Evolutionary conservation across 1,140 invertebrate genomes (phyloP).

Genomic region (Trichonephila clavipes): DNA sequence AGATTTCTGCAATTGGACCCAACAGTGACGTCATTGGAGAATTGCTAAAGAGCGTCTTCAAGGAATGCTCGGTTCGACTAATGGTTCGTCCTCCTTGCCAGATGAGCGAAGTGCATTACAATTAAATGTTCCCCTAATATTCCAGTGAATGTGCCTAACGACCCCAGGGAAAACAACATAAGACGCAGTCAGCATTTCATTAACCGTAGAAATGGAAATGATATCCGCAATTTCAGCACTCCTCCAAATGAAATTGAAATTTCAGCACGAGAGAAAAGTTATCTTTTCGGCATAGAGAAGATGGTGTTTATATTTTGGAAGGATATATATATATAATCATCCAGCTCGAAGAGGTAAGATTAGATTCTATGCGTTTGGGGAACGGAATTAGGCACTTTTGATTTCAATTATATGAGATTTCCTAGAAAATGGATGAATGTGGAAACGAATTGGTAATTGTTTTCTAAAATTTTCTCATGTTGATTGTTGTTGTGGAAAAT

Average conservation of each 20-base stretch:
- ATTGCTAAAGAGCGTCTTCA: not conserved
- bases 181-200: constrained; percentile 64
- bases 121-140: constrained; percentile 62
- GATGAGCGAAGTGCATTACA: constrained; percentile 62
- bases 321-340: not conserved
- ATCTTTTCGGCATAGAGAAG: not conserved
- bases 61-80: constrained; percentile 15
- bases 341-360: constrained; percentile 15
- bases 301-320: constrained; percentile 18
- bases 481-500: not conserved
- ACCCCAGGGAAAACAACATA: constrained; percentile 59
- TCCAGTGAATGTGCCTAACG: constrained; percentile 48
- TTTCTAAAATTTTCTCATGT: not conserved
- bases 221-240: constrained; percentile 11
- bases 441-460: constrained; percentile 18
- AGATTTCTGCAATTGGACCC: not conserved
- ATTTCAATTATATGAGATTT: constrained; percentile 42
- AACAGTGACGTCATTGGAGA: not conserved
- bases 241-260: constrained; percentile 27
- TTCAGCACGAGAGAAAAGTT: not conserved
- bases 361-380: not conserved
- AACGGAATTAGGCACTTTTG: constrained; percentile 28
- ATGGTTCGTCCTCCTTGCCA: constrained; percentile 43
- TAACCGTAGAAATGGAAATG: constrained; percentile 42
- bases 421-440: not conserved